phyloP scores from a whole-genome alignment of 1,140 invertebrate genomes.

The Diabrotica undecimpunctata region DNA sequence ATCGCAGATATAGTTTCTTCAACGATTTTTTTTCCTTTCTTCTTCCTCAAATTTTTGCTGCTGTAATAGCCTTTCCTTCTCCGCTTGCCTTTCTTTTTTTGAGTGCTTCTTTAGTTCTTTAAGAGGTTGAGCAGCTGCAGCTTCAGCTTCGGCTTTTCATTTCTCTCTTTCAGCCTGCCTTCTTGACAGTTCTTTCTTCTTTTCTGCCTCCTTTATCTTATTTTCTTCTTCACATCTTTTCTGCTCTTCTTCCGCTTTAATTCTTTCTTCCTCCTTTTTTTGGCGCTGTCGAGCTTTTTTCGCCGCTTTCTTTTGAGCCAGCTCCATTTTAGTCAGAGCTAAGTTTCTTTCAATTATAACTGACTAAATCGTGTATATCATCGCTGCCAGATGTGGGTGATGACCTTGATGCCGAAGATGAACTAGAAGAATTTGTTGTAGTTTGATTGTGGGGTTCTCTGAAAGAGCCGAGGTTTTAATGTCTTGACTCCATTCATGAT shows the following conservation, averaged over 20 bases:
- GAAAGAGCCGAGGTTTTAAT: too few species aligned
- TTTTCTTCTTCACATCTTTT: slow-evolving; percentile 24
- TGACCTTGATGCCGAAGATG: neutral
- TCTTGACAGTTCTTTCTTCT: slow-evolving; percentile 24
- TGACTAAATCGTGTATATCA: slow-evolving; percentile 41
- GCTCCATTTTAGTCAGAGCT: slow-evolving; percentile 35
- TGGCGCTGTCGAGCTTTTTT: slow-evolving; percentile 44
- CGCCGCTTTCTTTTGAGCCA: slow-evolving; percentile 44
- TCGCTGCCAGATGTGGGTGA: slow-evolving; percentile 20
- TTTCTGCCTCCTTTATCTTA: slow-evolving; percentile 27
- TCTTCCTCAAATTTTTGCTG: slow-evolving; percentile 4
- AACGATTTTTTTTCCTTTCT: slow-evolving; percentile 29
- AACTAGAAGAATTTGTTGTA: slow-evolving; percentile 23
- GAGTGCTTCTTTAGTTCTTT: slow-evolving; percentile 27
- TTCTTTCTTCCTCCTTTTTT: slow-evolving; percentile 40
- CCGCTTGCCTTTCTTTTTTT: slow-evolving; percentile 31
- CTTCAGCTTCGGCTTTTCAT: slow-evolving; percentile 6
- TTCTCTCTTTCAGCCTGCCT: slow-evolving; percentile 16
- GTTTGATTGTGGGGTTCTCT: slow-evolving; percentile 24
- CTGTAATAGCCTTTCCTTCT: slow-evolving; percentile 20
- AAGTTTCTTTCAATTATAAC: slow-evolving; percentile 45
- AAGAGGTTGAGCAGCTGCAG: slow-evolving; percentile 7
- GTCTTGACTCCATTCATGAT: too few species aligned
- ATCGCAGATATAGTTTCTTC: slow-evolving; percentile 53
- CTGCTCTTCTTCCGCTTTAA: slow-evolving; percentile 30